Percentiles rank a stretch among this genome's conserved stretches.
These are phyloP conservation scores for Eilema depressum DNA, from an alignment of 2,888 invertebrate genomes.

Conservation along the genomic window DNA sequence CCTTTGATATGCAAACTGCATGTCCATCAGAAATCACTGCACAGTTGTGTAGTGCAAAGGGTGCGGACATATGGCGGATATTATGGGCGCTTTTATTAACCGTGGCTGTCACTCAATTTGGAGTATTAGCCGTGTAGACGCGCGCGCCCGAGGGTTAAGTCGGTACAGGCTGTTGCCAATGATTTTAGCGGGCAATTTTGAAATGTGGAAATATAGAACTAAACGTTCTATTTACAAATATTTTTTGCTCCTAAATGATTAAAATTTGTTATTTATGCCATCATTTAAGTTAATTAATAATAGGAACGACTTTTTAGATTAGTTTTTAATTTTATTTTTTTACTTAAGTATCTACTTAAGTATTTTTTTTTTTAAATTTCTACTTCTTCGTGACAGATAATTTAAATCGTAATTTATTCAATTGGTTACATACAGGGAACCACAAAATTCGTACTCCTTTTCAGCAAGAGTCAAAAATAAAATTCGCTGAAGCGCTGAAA, in stretches of 20 bases:
- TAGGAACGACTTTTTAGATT: too few species aligned
- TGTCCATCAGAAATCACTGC: constrained; percentile 52
- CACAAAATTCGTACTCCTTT: too few species aligned
- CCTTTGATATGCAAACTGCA: constrained; percentile 22
- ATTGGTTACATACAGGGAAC: too few species aligned
- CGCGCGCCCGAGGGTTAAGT: constrained; percentile 56
- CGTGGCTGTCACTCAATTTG: constrained; percentile 82
- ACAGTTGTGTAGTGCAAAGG: constrained; percentile 61
- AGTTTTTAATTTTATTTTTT: too few species aligned
- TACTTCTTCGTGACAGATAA: too few species aligned
- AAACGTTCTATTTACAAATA: not conserved
- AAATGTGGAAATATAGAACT: not conserved
- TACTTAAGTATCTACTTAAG: too few species aligned
- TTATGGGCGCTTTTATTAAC: constrained; percentile 81
- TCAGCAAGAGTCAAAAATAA: too few species aligned
- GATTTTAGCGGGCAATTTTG: not conserved
- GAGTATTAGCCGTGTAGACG: constrained; percentile 75
- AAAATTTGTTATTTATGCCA: too few species aligned
- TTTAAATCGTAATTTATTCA: too few species aligned
- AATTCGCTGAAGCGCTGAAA: too few species aligned
- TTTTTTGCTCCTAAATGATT: not conserved
- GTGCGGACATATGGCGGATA: constrained; percentile 81
- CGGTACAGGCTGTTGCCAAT: constrained; percentile 59
- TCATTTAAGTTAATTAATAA: too few species aligned
- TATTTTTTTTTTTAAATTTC: too few species aligned